Percentiles rank a stretch among this genome's conserved stretches.
phyloP scores from a whole-genome alignment of 2,797 vertebrate species.

The Enoplosus armatus region DNA sequence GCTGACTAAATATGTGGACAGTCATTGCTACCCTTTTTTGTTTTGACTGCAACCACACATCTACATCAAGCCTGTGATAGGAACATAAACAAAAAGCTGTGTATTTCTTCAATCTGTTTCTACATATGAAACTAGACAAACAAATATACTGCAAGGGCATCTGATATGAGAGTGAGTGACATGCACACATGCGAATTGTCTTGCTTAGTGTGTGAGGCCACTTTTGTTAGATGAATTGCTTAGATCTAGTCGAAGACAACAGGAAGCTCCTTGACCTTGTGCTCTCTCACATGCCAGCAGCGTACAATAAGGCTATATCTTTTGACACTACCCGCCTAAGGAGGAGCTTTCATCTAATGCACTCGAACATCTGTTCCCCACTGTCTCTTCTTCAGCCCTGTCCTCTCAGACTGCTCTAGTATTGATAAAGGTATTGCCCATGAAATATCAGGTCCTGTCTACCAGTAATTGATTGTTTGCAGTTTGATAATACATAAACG shows the following conservation, averaged over 20 bases:
- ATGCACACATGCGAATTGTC: background rate
- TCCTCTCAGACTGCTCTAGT: slow-evolving; percentile 46
- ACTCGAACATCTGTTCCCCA: slow-evolving; percentile 33
- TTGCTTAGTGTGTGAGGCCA: background rate
- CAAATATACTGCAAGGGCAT: background rate
- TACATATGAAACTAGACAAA: background rate
- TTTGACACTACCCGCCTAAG: background rate
- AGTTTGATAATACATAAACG: slow-evolving; percentile 81
- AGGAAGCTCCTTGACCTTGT: background rate
- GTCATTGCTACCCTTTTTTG: background rate
- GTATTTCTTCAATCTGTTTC: background rate
- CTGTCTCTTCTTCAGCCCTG: slow-evolving; percentile 16
- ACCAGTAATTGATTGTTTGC: slow-evolving; percentile 77
- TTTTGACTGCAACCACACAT: background rate
- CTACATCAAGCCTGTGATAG: background rate
- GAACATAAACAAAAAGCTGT: background rate
- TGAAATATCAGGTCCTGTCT: slow-evolving; percentile 76
- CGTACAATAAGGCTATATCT: background rate
- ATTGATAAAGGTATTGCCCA: slow-evolving; percentile 75
- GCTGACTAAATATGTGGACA: background rate
- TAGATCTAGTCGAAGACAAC: slow-evolving; percentile 18
- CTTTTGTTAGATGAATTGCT: slow-evolving; percentile 3
- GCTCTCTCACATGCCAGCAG: slow-evolving; percentile 2
- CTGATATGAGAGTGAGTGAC: background rate
- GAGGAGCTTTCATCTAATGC: slow-evolving; percentile 25